Conservation (phyloP, 2,113 vertebrate genomes). For the Indicator maculatus region DNA sequence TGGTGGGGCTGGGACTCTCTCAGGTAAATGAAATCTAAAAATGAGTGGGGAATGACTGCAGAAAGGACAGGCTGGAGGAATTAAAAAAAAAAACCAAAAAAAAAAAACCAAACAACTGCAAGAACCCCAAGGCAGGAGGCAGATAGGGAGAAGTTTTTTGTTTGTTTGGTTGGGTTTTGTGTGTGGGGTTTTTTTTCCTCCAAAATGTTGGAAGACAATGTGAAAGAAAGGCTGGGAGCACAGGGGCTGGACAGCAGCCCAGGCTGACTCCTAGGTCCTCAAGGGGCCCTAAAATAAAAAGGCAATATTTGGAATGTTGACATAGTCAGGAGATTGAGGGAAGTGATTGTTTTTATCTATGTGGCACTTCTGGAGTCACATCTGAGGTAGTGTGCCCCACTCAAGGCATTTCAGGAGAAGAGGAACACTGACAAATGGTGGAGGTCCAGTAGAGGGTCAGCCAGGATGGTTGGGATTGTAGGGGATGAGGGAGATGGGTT, state of each 20-base stretch:
- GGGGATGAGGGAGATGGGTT: background rate
- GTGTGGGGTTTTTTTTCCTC: too few species aligned
- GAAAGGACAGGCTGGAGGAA: background rate
- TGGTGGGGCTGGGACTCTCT: background rate
- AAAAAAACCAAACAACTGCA: background rate
- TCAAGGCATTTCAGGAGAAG: background rate
- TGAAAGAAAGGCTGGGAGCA: background rate
- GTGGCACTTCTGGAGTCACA: background rate
- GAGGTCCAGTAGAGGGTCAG: background rate
- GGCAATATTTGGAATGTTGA: background rate
- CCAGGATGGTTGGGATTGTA: background rate
- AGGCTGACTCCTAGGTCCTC: background rate
- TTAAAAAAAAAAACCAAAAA: background rate
- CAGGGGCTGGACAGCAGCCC: background rate
- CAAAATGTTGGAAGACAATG: background rate
- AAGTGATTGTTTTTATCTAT: background rate
- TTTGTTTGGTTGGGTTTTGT: too few species aligned
- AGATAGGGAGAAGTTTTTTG: background rate
- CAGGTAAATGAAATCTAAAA: background rate
- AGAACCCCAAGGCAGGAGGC: background rate
- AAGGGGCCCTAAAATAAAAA: background rate
- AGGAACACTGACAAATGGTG: background rate
- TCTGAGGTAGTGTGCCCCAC: accelerated
- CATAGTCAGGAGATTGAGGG: background rate
- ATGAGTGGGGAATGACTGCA: background rate